Evolutionary conservation across 2,797 vertebrate species (phyloP).

Genomic region (Darevskia mixta): DNA sequence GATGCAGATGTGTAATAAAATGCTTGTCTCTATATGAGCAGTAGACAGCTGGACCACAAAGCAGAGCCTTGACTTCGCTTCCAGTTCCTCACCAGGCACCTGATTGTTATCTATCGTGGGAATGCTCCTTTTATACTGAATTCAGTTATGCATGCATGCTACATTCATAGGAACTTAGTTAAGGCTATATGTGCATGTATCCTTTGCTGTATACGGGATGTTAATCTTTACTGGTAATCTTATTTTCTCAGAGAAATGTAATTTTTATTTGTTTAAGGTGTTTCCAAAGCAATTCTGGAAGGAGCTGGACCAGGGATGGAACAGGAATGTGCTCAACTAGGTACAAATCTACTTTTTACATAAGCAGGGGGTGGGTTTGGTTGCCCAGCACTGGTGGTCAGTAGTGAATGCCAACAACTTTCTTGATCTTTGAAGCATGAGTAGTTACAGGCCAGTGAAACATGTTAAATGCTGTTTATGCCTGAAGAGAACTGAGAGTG

Average conservation of each 20-base stretch:
- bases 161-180: neutral
- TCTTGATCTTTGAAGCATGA: no score
- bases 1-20: neutral
- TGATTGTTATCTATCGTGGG: neutral
- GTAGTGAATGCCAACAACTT: neutral
- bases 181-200: neutral
- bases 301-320: conserved; percentile 83
- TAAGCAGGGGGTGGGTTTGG: no score
- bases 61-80: neutral
- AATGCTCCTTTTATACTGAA: neutral
- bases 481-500: neutral
- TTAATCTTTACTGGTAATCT: neutral
- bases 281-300: conserved; percentile 90
- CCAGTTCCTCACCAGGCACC: neutral
- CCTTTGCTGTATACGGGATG: neutral
- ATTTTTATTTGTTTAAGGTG: conserved; percentile 79
- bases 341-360: conserved; percentile 70
- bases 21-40: neutral
- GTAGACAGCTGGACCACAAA: neutral
- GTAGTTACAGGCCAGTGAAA: neutral
- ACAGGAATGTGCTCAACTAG: conserved; percentile 78
- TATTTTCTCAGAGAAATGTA: neutral
- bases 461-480: neutral
- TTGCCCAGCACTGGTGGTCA: neutral
- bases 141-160: no score